A percentile compares a stretch with the other conserved stretches of the same genome.
Conservation (phyloP, 2,113 vertebrate species). For the Pedetes capensis region DNA sequence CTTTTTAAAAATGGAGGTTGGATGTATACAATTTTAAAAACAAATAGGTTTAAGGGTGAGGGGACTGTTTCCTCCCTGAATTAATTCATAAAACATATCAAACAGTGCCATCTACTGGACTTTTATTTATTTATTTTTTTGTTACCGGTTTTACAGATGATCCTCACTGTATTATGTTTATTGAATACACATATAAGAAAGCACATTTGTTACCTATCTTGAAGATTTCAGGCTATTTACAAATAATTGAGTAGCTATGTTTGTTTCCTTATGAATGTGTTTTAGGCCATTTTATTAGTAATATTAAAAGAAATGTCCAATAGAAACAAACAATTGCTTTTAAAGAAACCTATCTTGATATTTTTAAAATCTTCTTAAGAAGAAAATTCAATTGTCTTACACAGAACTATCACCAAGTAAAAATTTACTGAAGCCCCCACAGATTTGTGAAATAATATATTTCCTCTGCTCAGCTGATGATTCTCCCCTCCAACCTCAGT, state of each 20-base stretch:
- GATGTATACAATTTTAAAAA: constrained; percentile 69
- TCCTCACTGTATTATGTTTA: neutral
- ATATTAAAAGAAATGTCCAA: neutral
- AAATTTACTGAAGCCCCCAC: neutral
- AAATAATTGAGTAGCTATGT: neutral
- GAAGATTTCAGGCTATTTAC: constrained; percentile 18
- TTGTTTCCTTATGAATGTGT: neutral
- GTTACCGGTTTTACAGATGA: neutral
- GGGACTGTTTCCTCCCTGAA: neutral
- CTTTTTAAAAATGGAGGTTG: constrained; percentile 70
- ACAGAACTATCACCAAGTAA: neutral
- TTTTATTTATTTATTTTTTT: neutral
- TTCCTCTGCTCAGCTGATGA: neutral
- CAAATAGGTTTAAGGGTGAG: constrained; percentile 58
- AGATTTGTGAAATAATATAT: neutral
- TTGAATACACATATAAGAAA: neutral
- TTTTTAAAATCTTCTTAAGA: neutral
- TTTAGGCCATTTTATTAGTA: neutral
- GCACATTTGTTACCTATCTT: neutral
- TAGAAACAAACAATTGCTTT: constrained; percentile 37
- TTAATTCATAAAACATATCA: constrained; percentile 73
- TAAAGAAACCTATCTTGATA: neutral
- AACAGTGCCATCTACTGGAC: constrained; percentile 85
- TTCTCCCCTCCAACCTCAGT: neutral
- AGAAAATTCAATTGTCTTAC: neutral